Percentiles rank a stretch among this genome's conserved stretches.
phyloP scores from a whole-genome alignment of 2,113 vertebrate species.

The Desmodus rotundus region DNA sequence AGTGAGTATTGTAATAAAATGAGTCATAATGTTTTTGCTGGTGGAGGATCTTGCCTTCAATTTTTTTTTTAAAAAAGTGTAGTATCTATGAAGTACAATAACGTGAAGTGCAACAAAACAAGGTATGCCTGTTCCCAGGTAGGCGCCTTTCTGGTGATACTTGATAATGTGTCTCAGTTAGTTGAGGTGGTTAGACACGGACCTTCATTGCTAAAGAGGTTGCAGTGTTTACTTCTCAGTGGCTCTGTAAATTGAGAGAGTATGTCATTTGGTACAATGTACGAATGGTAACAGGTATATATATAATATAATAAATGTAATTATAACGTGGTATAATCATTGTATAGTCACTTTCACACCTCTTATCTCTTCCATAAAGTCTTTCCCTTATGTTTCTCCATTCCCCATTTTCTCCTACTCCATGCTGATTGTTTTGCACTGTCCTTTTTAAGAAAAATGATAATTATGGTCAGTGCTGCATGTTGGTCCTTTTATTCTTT shows the following conservation, averaged over 20 bases:
- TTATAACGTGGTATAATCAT: background rate
- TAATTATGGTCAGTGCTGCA: background rate
- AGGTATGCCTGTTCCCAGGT: background rate
- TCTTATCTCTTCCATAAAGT: background rate
- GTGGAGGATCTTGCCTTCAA: background rate
- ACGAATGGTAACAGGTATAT: background rate
- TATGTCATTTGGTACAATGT: background rate
- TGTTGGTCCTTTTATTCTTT: background rate
- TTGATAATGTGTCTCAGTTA: background rate
- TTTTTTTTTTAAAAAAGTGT: background rate
- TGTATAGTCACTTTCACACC: background rate
- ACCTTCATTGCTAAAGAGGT: background rate
- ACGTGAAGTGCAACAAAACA: background rate
- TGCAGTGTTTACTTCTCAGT: background rate
- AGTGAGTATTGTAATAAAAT: background rate
- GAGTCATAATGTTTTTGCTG: background rate
- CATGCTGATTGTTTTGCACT: background rate
- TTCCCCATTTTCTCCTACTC: background rate
- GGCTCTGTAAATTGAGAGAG: background rate
- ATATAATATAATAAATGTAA: background rate
- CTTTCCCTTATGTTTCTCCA: conserved; percentile 20
- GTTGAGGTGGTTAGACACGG: conserved; percentile 11
- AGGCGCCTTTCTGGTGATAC: background rate
- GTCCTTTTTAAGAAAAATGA: background rate
- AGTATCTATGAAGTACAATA: background rate